Evolutionary conservation across 2,113 vertebrate genomes (phyloP).

Genomic region (Octodon degus): DNA sequence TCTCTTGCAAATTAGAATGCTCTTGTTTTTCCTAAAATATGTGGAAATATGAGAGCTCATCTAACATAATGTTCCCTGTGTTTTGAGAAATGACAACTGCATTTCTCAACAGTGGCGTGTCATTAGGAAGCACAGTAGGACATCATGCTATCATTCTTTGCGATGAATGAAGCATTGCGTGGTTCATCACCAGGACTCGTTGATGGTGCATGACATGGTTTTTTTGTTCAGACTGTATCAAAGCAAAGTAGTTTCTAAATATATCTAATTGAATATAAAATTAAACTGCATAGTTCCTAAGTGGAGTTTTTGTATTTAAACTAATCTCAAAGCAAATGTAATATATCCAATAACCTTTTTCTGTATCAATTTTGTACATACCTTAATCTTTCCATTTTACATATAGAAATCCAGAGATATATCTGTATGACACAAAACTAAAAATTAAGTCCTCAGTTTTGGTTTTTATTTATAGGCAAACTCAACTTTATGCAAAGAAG

Average conservation of each 20-base stretch:
- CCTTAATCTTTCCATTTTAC: not conserved
- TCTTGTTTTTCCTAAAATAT: conserved; percentile 47
- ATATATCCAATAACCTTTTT: not conserved
- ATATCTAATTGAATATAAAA: not conserved
- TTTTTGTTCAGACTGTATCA: not conserved
- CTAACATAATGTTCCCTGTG: conserved; percentile 1
- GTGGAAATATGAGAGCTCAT: conserved; percentile 16
- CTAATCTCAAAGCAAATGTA: not conserved
- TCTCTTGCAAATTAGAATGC: conserved; percentile 63
- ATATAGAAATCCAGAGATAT: not conserved
- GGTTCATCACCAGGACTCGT: conserved; percentile 53
- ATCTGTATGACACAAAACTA: not conserved
- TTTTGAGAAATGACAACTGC: conserved; percentile 57
- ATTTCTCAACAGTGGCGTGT: conserved; percentile 14
- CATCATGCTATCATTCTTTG: not conserved
- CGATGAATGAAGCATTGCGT: not conserved
- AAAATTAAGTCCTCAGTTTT: not conserved
- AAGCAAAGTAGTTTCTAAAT: not conserved
- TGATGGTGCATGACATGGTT: not conserved
- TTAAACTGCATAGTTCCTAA: not conserved
- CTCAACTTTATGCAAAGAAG: not conserved
- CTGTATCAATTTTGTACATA: not conserved
- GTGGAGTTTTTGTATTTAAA: not conserved
- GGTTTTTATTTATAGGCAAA: not conserved
- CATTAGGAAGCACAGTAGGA: conserved; percentile 15